Evolutionary conservation across 1,140 invertebrate genomes (phyloP).

Genomic region (Eciton burchellii): DNA sequence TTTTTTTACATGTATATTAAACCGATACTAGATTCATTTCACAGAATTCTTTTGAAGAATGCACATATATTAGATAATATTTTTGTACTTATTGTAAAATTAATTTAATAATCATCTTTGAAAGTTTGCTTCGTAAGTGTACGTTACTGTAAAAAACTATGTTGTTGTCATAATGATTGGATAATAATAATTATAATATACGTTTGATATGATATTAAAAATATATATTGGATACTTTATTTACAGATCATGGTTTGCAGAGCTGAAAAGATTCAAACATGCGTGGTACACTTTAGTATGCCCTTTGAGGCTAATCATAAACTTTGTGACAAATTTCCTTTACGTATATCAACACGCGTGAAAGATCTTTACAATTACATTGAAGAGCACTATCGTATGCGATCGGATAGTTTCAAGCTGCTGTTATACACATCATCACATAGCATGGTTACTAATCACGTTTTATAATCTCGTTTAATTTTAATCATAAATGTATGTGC

Average conservation of each 20-base stretch:
- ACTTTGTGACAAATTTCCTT: slow-evolving; percentile 6
- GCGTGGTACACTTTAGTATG: slow-evolving; percentile 84
- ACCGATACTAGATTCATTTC: too few relatives aligned
- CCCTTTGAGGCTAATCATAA: slow-evolving; percentile 39
- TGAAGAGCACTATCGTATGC: slow-evolving; percentile 59
- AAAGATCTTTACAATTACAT: slow-evolving; percentile 82
- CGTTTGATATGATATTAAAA: slow-evolving; percentile 16
- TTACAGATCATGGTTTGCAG: slow-evolving; percentile 80
- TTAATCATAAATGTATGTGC: not conserved
- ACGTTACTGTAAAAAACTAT: too few relatives aligned
- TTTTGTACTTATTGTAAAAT: too few relatives aligned
- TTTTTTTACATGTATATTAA: not conserved
- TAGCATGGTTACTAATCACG: slow-evolving; percentile 54
- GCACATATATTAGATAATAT: not conserved
- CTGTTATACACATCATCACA: slow-evolving; percentile 19
- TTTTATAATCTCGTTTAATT: not conserved
- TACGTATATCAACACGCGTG: slow-evolving; percentile 69
- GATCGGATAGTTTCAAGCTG: slow-evolving; percentile 56
- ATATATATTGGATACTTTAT: slow-evolving; percentile 62
- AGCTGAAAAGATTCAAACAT: slow-evolving; percentile 83
- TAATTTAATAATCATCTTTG: too few relatives aligned
- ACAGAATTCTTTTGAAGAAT: too few relatives aligned
- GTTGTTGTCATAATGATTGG: too few relatives aligned
- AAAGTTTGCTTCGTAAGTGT: too few relatives aligned
- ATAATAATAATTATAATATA: not conserved